Conservation (phyloP, 2,888 invertebrate genomes). For the Dryobota labecula region DNA sequence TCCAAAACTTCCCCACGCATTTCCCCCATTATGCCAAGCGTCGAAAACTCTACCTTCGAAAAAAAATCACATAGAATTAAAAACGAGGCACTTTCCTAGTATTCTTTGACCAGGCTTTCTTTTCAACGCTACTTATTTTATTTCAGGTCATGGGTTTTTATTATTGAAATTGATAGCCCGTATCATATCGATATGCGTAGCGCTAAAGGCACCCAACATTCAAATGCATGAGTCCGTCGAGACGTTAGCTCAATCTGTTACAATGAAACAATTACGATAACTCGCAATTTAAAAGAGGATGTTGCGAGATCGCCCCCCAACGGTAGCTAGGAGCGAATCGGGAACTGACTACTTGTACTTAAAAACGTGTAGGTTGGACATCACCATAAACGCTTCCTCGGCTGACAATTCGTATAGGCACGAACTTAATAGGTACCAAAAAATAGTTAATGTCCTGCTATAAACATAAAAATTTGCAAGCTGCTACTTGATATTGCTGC, state of each 20-base stretch:
- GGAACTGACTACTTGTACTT: conserved; percentile 76
- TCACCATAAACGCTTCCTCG: conserved; percentile 49
- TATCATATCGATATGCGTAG: conserved; percentile 59
- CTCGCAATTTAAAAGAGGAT: conserved; percentile 90
- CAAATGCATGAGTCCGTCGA: conserved; percentile 75
- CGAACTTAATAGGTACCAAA: neutral
- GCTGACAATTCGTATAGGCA: conserved; percentile 5
- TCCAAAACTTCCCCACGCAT: conserved; percentile 82
- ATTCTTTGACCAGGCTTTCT: neutral
- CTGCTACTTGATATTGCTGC: neutral
- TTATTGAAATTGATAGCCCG: conserved; percentile 46
- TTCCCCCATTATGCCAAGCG: conserved; percentile 74
- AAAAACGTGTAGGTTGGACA: conserved; percentile 52
- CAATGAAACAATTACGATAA: conserved; percentile 91
- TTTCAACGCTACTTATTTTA: conserved; percentile 6
- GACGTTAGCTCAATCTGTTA: conserved; percentile 85
- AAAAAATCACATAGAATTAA: conserved; percentile 41
- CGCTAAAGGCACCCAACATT: conserved; percentile 75
- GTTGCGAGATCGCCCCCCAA: conserved; percentile 89
- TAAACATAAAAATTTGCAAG: conserved; percentile 11
- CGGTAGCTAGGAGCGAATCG: conserved; percentile 78
- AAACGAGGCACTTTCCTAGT: conserved; percentile 25
- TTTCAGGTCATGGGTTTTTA: conserved; percentile 21
- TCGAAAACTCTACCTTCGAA: neutral
- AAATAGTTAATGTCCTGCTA: neutral